Evolutionary conservation across 2,888 invertebrate genomes (phyloP), one percentile per base, ranked within the genome.

Genomic region (Chrysomela aeneicollis): DNA sequence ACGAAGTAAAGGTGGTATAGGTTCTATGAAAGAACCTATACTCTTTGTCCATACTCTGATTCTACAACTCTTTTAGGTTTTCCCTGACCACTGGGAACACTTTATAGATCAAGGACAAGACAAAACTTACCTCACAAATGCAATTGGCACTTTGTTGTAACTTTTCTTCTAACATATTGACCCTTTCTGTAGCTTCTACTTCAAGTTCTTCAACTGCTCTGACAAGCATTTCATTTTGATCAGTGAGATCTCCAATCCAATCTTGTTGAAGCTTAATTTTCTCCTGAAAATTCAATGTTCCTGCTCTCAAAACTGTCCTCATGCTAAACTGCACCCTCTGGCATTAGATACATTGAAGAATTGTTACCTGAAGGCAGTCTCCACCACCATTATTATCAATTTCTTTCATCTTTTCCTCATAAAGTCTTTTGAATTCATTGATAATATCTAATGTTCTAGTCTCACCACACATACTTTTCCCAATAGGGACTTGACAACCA

Each of bases 151-250:
- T 81, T 59, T 83, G 82, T 49, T 82, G 80, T 59, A 88, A 78
- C 74, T 86, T 86, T 51, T 85, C 84, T 75, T 87, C 86, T 42
- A 89, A 77, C 63, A 85, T 75, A 67, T 84, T 80, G 19, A 90
- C 86, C 71, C 87, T 84, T 55, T 84, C 81, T 18, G 87, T 86
- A 53, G 90, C 88, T 73, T 90, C 90, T 21, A 82, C 78, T 80
- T 92, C 91, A 73, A 92, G 78, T 73, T 90, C 89, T 76, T 89
- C 87, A 1, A 92, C 88, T 1, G 88, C 87, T 61, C 85, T 85
- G 57, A 87, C 88, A 72, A 92, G 83, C 82, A 90, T 85, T 50
- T 86, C 82, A 81, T 91, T 92, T 82, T 92, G 91, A 26, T 87
- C 88, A 46, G 85, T 86, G 74, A 91, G 83, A 81, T 91, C 90